Conservation (phyloP, 35 echinoderm and acorn worm genomes). For the Anneissia japonica region DNA sequence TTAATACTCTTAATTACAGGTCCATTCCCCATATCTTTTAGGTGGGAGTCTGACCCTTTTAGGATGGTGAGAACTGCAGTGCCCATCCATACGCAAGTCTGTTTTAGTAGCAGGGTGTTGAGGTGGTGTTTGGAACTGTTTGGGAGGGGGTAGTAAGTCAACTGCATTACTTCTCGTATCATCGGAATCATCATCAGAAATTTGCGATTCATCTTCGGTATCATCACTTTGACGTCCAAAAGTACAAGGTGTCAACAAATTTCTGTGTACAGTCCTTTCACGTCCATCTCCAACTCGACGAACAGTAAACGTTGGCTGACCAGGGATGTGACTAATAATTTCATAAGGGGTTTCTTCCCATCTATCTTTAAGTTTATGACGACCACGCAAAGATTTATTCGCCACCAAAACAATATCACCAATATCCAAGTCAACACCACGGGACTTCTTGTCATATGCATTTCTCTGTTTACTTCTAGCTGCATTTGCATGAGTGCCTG, state of each 20-base stretch:
- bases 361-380: neutral
- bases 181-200: too few species aligned
- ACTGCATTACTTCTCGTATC: too few species aligned
- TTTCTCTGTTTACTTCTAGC: neutral
- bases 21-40: too few species aligned
- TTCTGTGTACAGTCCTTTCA: neutral
- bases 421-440: neutral
- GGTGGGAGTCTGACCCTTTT: too few species aligned
- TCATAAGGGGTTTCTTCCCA: conserved; percentile 1
- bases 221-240: neutral
- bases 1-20: too few species aligned
- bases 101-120: too few species aligned
- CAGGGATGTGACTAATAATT: neutral
- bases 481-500: neutral
- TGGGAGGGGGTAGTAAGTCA: too few species aligned
- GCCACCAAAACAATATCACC: conserved; percentile 1
- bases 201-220: too few species aligned
- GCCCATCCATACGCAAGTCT: too few species aligned
- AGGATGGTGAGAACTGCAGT: too few species aligned
- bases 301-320: neutral
- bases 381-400: neutral
- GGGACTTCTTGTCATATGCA: neutral
- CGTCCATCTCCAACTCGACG: neutral
- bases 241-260: neutral
- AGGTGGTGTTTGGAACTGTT: too few species aligned